Evolutionary conservation across 2,797 vertebrate species (phyloP), one percentile per base, ranked within the genome.

Genomic region (Pangasius sanitwongsei): DNA sequence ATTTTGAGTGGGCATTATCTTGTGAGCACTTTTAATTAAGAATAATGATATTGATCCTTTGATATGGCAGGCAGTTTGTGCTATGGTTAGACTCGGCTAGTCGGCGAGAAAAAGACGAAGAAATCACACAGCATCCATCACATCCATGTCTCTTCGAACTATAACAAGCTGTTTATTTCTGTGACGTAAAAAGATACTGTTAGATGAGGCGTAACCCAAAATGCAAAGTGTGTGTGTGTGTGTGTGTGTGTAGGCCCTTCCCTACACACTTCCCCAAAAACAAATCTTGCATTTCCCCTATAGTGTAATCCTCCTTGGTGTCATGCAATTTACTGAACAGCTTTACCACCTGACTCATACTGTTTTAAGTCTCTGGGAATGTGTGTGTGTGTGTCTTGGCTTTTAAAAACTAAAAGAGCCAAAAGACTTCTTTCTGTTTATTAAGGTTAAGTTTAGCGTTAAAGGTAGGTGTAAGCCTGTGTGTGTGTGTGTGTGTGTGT

Each of bases 241-340:
- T 80, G 48, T 88, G 59, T 28, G 48, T 37, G 18, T 37, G 7
- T 48, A 48, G 44, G 44, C 6, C 44, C 44, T 48, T 48, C 44
- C 44, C 6, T 44, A 44, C 44, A 44, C 44, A 44, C 44, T 44
- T 6, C 44, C 44, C 44, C 44, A 8, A 48, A 48, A 48, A 48
- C 44, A 61, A 61, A 61, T 61, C 70, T 78, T 57, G 55, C n/a
- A 34, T 59, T 65, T 85, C 41, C 57, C 80, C 80, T 37, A 48
- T 70, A 57, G 77, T 70, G 65, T 87, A 75, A 83, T 89, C 82
- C 48, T 84, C 77, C 77, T 63, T 87, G 55, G 61, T 86, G 86
- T 87, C 81, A 87, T 91, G 89, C 61, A 91, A 89, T 87, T 91
- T 86, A 88, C 78, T 85, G 55, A 88, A 77, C 78, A 80, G 83